Conservation (phyloP, 1,140 invertebrate species). For the Rhyzopertha dominica region DNA sequence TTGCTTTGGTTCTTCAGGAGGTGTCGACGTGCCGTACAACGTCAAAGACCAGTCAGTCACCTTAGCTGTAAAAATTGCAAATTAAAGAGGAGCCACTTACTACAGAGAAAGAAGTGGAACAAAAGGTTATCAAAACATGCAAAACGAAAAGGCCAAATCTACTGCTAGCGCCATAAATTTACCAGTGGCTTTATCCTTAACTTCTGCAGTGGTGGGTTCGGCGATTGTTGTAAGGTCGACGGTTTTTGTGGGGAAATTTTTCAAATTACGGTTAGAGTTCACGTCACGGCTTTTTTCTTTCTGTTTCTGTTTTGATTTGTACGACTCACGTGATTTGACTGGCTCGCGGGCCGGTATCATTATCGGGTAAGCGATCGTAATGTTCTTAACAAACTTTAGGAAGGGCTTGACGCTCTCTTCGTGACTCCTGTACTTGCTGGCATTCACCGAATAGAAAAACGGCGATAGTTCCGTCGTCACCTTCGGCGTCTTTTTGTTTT, state of each 20-base stretch:
- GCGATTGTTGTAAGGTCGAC: constrained; percentile 20
- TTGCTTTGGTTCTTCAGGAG: constrained; percentile 42
- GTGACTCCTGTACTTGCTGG: constrained; percentile 32
- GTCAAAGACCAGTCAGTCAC: constrained; percentile 53
- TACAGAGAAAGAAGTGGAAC: constrained; percentile 11
- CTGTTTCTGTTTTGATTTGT: constrained; percentile 43
- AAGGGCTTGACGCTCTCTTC: constrained; percentile 36
- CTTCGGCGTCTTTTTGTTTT: constrained; percentile 20
- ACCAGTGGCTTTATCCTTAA: constrained; percentile 28
- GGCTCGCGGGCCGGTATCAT: constrained; percentile 54
- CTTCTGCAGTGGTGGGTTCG: constrained; percentile 21
- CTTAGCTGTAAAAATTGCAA: constrained; percentile 44
- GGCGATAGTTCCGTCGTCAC: constrained; percentile 29
- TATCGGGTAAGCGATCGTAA: constrained; percentile 67
- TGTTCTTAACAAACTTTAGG: constrained; percentile 50
- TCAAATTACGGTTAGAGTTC: constrained; percentile 43
- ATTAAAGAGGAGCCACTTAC: constrained; percentile 1
- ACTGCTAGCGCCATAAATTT: constrained; percentile 16
- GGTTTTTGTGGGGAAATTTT: constrained; percentile 29
- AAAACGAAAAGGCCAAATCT: constrained; percentile 11
- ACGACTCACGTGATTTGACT: constrained; percentile 48
- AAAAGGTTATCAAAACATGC: constrained; percentile 9
- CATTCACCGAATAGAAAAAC: constrained; percentile 40
- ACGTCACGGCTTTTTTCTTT: constrained; percentile 47
- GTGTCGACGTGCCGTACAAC: constrained; percentile 55